Base-by-base conservation (phyloP, 2,797 vertebrate genomes). In the Acanthopagrus latus region DNA sequence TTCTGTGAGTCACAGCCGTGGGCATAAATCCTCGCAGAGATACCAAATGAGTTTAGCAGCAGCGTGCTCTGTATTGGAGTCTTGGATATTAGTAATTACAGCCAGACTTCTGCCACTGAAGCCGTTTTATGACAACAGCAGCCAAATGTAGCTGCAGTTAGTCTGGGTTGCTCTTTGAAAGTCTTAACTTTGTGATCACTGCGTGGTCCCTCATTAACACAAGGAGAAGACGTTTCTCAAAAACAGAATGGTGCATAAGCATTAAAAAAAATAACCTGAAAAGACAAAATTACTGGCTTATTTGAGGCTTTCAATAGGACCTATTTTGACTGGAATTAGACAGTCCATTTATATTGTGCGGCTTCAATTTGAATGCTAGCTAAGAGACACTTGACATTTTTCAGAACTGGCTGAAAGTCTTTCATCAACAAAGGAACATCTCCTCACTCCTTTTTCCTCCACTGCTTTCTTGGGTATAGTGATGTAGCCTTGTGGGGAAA, bases 71-170 rank as follows among this genome's bases (percentile, higher is more conserved):
- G 47, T 55, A 59, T 71, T 55, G 20, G 54, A 85, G 77, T 66
- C 55, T 17, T 23, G 62, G 64, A 76, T 86, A 78, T 86, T 67
- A 81, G 77, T 87, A 82, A 92, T 90, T 87, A 83, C 41, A 81
- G 80, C 58, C 76, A 62, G 64, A 38, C 69, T 84, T 48, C 56
- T 80, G 56, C 71, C 50, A 77, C 52, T 65, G 71, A 69, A 47
- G 82, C 72, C 6, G 63, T 44, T 87, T 90, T 41, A 83, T 84
- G 82, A 85, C 81, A 77, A 82, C 65, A 74, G 66, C 76, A 86
- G 65, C 58, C 78, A 55, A 66, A 76, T 68, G 64, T 23, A 77
- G 73, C 80, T 62, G 71, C 65, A 54, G 78, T 85, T 43, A 47
- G 71, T 76, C 76, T 54, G 81, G 48, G 69, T 16, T 55, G 67